Base-by-base conservation (phyloP, 2,113 vertebrate species). In the Mirza zaza region DNA sequence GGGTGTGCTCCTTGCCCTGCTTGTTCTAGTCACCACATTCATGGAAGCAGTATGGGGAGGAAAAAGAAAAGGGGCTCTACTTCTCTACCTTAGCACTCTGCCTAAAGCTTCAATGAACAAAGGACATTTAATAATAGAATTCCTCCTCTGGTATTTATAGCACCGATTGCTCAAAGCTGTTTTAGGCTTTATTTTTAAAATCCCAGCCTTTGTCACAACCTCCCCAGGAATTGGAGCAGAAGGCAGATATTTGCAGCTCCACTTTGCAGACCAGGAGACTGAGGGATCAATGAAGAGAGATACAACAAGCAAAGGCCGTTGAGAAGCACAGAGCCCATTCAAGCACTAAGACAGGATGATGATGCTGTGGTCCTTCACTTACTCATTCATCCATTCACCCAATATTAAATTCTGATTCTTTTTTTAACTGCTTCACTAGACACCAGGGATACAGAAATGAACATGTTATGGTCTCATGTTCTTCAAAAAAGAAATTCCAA, bases 81-180 rank as follows among this genome's bases (percentile, higher is more conserved):
- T 93, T 95, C 90, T 89, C 94, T 91, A 90, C 68, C 52, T 88
- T 88, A 82, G 61, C 55, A 79, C 83, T 97, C 95, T 81, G 82
- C 91, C 82, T 95, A 83, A 95, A 94, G 95, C 83, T 83, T 95
- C 93, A 50, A 94, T 84, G 97, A 97, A 96, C 97, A 97, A 98
- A 97, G 86, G 96, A 97, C 73, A 95, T 91, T 96, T 97, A 98
- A 98, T 97, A 98, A 97, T 97, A 98, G 97, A 97, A 98, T 96
- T 80, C 68, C 70, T 91, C 71, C 9, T 77, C 63, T 85, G 93
- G 59, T 97, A 97, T 97, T 97, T 98, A 96, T 97, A 97, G 97
- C 93, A 89, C 52, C 88, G 95, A 97, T 97, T 97, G 97, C 91
- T 96, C 88, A 96, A 97, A 96, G 94, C 97, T 87, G 95, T 94